Conservation (phyloP, 1,140 invertebrate species). For the Eriocheir sinensis region DNA sequence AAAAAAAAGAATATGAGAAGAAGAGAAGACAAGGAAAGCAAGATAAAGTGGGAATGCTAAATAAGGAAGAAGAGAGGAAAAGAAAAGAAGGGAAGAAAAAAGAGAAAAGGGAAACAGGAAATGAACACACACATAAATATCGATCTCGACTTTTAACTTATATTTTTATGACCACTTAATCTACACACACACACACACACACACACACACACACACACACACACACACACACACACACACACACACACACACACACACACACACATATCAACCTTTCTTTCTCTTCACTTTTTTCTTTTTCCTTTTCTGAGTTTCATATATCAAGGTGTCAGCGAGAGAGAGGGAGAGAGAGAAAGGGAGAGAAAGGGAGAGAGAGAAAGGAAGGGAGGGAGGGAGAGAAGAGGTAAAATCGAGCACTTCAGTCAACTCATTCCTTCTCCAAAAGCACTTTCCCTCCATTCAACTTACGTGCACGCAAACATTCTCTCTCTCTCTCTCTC, state of each 20-base stretch:
- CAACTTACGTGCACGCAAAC: neutral
- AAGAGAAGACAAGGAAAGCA: no score
- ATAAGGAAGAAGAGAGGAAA: no score
- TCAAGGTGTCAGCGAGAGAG: neutral
- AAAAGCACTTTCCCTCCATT: neutral
- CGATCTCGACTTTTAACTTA: neutral
- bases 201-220: slow-evolving; percentile 12
- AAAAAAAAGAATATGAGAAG: no score
- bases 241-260: neutral
- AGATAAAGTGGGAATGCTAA: no score
- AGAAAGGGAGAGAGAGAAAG: neutral
- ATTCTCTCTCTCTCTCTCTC: neutral
- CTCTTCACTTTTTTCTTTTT: no score
- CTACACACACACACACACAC: neutral
- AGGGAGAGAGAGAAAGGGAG: neutral
- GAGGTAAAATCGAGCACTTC: neutral
- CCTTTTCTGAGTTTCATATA: no score
- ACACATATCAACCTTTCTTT: neutral
- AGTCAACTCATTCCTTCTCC: neutral
- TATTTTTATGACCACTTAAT: neutral
- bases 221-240: neutral
- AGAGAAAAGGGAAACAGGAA: no score
- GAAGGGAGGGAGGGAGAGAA: neutral
- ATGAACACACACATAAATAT: no score
- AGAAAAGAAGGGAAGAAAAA: no score